These are phyloP conservation scores for Contarinia nasturtii DNA, from an alignment of 1,140 invertebrate genomes.

Conservation along the genomic window DNA sequence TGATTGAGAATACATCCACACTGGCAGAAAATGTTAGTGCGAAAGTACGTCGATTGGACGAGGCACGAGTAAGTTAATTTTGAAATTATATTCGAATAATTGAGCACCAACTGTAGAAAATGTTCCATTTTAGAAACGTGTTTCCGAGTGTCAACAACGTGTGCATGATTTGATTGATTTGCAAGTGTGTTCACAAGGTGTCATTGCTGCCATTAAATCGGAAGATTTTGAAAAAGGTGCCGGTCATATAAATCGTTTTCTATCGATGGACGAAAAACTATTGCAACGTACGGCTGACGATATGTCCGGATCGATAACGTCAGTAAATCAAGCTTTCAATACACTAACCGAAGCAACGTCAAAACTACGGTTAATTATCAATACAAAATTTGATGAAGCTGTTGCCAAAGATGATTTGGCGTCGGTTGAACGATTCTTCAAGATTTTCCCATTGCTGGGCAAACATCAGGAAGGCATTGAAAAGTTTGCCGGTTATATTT, in stretches of 20 bases:
- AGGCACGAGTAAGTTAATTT: slow-evolving; percentile 56
- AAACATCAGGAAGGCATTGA: slow-evolving; percentile 80
- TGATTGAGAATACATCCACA: slow-evolving; percentile 71
- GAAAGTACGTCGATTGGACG: slow-evolving; percentile 86
- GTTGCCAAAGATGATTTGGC: slow-evolving; percentile 73
- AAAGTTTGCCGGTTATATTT: slow-evolving; percentile 82
- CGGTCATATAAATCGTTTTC: slow-evolving; percentile 83
- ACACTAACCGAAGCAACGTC: slow-evolving; percentile 70
- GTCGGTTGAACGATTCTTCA: slow-evolving; percentile 94
- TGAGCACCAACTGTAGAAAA: neutral
- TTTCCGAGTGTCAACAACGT: slow-evolving; percentile 82
- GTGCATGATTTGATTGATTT: slow-evolving; percentile 94
- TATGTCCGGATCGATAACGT: slow-evolving; percentile 32
- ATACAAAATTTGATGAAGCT: slow-evolving; percentile 78
- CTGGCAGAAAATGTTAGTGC: slow-evolving; percentile 87
- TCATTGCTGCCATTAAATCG: slow-evolving; percentile 74
- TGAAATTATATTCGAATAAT: slow-evolving; percentile 2
- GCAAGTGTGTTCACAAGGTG: slow-evolving; percentile 87
- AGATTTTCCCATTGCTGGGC: slow-evolving; percentile 89
- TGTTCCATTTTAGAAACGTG: slow-evolving; percentile 47
- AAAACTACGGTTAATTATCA: slow-evolving; percentile 43
- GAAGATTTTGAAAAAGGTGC: slow-evolving; percentile 89
- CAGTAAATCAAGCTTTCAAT: slow-evolving; percentile 34
- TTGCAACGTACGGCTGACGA: slow-evolving; percentile 60
- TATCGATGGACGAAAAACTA: slow-evolving; percentile 85